Base-by-base conservation (phyloP, 2,113 vertebrate species). In the Bungarus multicinctus region DNA sequence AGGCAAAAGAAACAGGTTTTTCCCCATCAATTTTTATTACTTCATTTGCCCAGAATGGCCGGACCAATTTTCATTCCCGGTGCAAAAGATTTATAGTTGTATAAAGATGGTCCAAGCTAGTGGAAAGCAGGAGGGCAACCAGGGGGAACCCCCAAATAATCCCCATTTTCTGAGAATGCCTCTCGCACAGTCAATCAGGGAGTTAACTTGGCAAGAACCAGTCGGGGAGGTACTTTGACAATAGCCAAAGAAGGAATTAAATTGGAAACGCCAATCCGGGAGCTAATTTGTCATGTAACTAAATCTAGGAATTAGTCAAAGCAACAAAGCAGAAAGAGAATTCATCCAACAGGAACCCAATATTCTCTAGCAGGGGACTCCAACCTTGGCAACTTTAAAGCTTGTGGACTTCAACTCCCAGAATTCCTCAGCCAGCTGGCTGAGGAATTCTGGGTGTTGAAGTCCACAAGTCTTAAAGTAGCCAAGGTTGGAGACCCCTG, bases 1-100 rank as follows among this genome's bases (percentile, higher is more conserved):
- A 6, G n/a, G 69, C 5, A 6, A 34, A n/a, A 34, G 69, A 74
- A 30, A 2, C 5, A 0, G 69, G 5, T 8, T 5, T 1, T 0
- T 3, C 69, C 69, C 69, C 16, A 2, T n/a, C 12, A 4, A 4
- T n/a, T 58, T 25, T 58, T 25, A 58, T 58, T 3, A 8, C 23
- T 58, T 25, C 2, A 25, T 58, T 58, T 58, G 22, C 60, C 60
- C 3, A 25, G 60, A 30, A 14, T 4, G 60, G 27, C 60, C 12
- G 60, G 60, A 64, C 10, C 27, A 8, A 27, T 25, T 27, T 30
- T 30, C 25, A 1, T 23, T 8, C 58, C 8, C 7, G 3, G 27
- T 11, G 11, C 60, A 64, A n/a, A n/a, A 4, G 60, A 30, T 3
- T 64, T 30, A 1, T 30, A 1, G 10, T 27, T 3, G 0, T 81